Percentiles rank a stretch among this genome's conserved stretches.
These are phyloP conservation scores for Coreius guichenoti DNA, from an alignment of 2,797 vertebrate genomes.

Conservation along the genomic window DNA sequence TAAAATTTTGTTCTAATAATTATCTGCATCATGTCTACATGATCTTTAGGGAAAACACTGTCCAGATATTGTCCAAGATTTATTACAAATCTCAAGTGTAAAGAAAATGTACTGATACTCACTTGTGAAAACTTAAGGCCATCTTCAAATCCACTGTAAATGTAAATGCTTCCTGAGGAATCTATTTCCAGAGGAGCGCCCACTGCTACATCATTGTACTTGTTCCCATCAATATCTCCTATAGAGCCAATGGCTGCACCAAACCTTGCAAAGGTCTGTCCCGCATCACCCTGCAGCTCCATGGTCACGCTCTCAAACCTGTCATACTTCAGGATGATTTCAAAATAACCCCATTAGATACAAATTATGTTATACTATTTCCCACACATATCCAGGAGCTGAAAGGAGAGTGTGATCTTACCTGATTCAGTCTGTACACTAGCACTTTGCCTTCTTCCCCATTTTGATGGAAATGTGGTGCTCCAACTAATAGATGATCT, in stretches of 20 bases:
- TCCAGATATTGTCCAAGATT: not conserved
- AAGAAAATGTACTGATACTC: not conserved
- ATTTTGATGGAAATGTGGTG: slow-evolving; percentile 73
- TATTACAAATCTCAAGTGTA: not conserved
- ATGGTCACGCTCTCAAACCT: slow-evolving; percentile 51
- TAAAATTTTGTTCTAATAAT: not conserved
- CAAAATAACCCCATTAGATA: not conserved
- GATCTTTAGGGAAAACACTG: not conserved
- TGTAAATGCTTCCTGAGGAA: slow-evolving; percentile 75
- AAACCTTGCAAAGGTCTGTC: slow-evolving; percentile 74
- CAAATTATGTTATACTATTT: not conserved
- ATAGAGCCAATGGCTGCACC: slow-evolving; percentile 75
- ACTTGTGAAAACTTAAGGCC: slow-evolving; percentile 75
- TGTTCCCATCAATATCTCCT: slow-evolving; percentile 76
- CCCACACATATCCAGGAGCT: not conserved
- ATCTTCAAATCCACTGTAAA: slow-evolving; percentile 70
- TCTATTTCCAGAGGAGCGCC: slow-evolving; percentile 77
- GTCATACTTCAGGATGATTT: slow-evolving; percentile 24
- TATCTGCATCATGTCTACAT: not conserved
- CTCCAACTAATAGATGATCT: slow-evolving; percentile 78
- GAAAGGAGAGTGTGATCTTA: slow-evolving; percentile 30
- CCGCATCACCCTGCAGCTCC: slow-evolving; percentile 54
- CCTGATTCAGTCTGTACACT: slow-evolving; percentile 73
- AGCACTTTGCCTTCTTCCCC: slow-evolving; percentile 83
- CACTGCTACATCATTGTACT: slow-evolving; percentile 74